phyloP scores from a whole-genome alignment of 1,140 invertebrate genomes.

The Babylonia areolata region DNA sequence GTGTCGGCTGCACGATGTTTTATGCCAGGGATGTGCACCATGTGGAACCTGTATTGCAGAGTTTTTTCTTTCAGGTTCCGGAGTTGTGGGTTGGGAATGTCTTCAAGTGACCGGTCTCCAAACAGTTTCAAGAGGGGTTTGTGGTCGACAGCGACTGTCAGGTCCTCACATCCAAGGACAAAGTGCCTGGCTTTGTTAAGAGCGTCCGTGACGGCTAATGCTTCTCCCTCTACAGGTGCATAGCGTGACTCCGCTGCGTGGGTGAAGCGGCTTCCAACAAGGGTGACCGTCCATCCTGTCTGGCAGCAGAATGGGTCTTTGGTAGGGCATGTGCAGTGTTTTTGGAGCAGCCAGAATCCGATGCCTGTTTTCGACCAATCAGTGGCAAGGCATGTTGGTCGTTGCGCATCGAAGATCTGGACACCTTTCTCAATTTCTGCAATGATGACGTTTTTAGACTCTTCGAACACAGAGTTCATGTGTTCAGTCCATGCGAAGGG shows the following conservation, averaged over 20 bases:
- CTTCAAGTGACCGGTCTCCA: conserved; percentile 44
- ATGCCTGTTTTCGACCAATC: no score
- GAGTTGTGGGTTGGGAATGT: conserved; percentile 44
- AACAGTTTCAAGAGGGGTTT: conserved; percentile 53
- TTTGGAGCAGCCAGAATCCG: conserved; percentile 28
- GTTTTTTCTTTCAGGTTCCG: conserved; percentile 51
- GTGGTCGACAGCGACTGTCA: conserved; percentile 55
- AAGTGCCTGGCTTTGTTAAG: conserved; percentile 54
- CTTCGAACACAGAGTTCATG: conserved; percentile 44
- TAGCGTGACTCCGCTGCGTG: conserved; percentile 57
- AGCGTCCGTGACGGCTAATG: conserved; percentile 56
- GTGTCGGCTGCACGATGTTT: conserved; percentile 48
- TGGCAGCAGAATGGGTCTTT: conserved; percentile 38
- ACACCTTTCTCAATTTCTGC: conserved; percentile 38
- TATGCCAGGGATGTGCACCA: conserved; percentile 43
- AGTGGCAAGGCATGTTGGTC: conserved; percentile 39
- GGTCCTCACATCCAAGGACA: conserved; percentile 50
- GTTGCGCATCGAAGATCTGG: conserved; percentile 41
- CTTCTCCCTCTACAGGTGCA: conserved; percentile 55
- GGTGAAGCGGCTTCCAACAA: conserved; percentile 61
- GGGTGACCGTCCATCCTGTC: conserved; percentile 50
- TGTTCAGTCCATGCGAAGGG: conserved; percentile 42
- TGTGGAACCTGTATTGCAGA: conserved; percentile 39
- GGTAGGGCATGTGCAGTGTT: conserved; percentile 43
- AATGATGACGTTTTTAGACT: conserved; percentile 47